A percentile compares a stretch with the other conserved stretches of the same genome.
These are phyloP conservation scores for Drosophila takahashii DNA, from an alignment of 1,140 invertebrate genomes.

Conservation along the genomic window DNA sequence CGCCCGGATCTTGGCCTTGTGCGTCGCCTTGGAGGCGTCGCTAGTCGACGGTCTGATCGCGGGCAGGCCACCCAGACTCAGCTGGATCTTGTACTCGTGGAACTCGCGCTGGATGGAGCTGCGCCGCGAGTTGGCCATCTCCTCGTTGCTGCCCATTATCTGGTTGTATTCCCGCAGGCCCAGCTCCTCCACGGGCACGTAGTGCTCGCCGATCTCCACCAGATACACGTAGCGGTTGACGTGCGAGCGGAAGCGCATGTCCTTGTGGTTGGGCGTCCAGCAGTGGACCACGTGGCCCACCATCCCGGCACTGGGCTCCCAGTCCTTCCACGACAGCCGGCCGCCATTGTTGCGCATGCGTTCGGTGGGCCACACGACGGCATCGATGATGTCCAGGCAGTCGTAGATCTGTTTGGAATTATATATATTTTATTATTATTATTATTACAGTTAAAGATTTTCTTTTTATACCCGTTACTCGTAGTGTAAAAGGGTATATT, in stretches of 20 bases:
- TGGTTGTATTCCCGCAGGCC: slow-evolving; percentile 90
- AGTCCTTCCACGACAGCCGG: slow-evolving; percentile 93
- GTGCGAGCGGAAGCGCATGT: slow-evolving; percentile 93
- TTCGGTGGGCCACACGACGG: slow-evolving; percentile 96
- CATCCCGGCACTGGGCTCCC: slow-evolving; percentile 95
- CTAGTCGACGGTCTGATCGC: slow-evolving; percentile 39
- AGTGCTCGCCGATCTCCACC: slow-evolving; percentile 96
- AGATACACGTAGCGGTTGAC: slow-evolving; percentile 95
- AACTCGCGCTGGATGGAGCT: slow-evolving; percentile 75
- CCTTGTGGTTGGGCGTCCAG: slow-evolving; percentile 95
- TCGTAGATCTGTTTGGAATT: slow-evolving; percentile 89
- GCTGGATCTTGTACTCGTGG: slow-evolving; percentile 66
- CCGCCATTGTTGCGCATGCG: slow-evolving; percentile 93
- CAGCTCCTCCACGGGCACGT: slow-evolving; percentile 95
- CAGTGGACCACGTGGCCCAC: slow-evolving; percentile 95
- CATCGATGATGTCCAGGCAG: slow-evolving; percentile 95
- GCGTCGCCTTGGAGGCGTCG: slow-evolving; percentile 29
- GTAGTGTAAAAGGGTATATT: too few relatives aligned
- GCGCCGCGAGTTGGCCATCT: slow-evolving; percentile 69
- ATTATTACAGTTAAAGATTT: background rate
- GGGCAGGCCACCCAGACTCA: slow-evolving; percentile 61
- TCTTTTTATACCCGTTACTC: too few relatives aligned
- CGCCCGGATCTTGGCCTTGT: slow-evolving; percentile 70
- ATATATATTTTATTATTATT: too few relatives aligned
- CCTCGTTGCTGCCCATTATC: slow-evolving; percentile 70